phyloP scores from a whole-genome alignment of 2,888 invertebrate species.

The Prosapia bicincta region DNA sequence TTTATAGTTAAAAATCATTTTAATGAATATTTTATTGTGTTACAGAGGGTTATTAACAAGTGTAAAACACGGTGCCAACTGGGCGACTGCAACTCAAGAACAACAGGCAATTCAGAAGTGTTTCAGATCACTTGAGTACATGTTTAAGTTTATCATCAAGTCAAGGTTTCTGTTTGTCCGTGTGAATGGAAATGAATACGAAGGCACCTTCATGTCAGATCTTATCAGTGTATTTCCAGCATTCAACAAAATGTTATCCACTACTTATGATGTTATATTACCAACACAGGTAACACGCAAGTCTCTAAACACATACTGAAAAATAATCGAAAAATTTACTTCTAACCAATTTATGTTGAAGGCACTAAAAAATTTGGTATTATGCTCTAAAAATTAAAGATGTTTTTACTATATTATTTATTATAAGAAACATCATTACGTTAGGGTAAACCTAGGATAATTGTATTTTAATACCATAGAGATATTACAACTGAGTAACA shows the following conservation, averaged over 20 bases:
- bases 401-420: too few species aligned
- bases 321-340: too few species aligned
- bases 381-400: too few species aligned
- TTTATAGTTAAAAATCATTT: too few species aligned
- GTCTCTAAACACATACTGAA: background rate
- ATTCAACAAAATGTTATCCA: slow-evolving; percentile 70
- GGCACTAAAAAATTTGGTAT: too few species aligned
- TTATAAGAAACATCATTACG: too few species aligned
- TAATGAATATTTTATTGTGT: slow-evolving; percentile 12
- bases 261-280: slow-evolving; percentile 68
- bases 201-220: slow-evolving; percentile 81
- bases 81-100: slow-evolving; percentile 79
- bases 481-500: too few species aligned
- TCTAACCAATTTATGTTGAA: too few species aligned
- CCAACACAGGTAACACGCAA: slow-evolving; percentile 62
- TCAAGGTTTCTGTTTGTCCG: slow-evolving; percentile 79
- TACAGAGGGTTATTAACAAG: slow-evolving; percentile 78
- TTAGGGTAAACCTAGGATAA: too few species aligned
- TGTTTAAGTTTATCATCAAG: slow-evolving; percentile 89
- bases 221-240: slow-evolving; percentile 76
- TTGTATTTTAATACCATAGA: too few species aligned
- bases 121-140: slow-evolving; percentile 85
- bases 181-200: slow-evolving; percentile 84
- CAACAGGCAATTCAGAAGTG: slow-evolving; percentile 89
- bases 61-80: slow-evolving; percentile 85